Evolutionary conservation across 2,113 vertebrate species (phyloP), one percentile per base, ranked within the genome.

Genomic region (Vidua macroura): DNA sequence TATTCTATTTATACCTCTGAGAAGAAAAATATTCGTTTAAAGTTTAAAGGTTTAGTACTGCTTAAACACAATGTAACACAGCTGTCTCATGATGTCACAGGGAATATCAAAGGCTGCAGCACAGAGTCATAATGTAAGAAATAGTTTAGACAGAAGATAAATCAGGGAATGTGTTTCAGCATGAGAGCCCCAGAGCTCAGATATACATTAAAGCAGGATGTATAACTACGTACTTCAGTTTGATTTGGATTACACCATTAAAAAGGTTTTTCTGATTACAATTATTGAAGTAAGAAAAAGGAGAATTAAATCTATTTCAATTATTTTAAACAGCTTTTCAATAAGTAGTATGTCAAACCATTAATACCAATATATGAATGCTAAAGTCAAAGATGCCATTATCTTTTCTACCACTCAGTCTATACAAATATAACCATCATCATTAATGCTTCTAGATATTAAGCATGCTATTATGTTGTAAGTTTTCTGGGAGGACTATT

Each of bases 1-100:
- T 96, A 97, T 82, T 98, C 96, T 97, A 97, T 97, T 98, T 97
- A 97, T 97, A 97, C 91, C 96, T 97, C 73, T 86, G 96, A 96
- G 97, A 95, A 96, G 92, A 96, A 97, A 97, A 97, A 97, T 97
- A 92, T 89, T 97, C 94, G 76, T 95, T 77, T 92, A 97, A 98
- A 97, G 93, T 95, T 93, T 94, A 97, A 93, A 98, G 95, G 96
- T 96, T 96, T 95, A 97, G 96, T 95, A 97, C 85, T 94, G 96
- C 95, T 97, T 95, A 97, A 98, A 95, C 69, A 77, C 93, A 96
- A 92, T 96, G 96, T 86, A 97, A 96, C 88, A 97, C 79, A 97
- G 88, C 95, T 97, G 97, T 73, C 96, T 91, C 95, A 88, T 88
- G 88, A 96, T 95, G 96, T 97, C 95, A 97, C 95, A 85, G 70